Evolutionary conservation across 2,888 invertebrate genomes (phyloP).

Genomic region (Pyrocoelia pectoralis): DNA sequence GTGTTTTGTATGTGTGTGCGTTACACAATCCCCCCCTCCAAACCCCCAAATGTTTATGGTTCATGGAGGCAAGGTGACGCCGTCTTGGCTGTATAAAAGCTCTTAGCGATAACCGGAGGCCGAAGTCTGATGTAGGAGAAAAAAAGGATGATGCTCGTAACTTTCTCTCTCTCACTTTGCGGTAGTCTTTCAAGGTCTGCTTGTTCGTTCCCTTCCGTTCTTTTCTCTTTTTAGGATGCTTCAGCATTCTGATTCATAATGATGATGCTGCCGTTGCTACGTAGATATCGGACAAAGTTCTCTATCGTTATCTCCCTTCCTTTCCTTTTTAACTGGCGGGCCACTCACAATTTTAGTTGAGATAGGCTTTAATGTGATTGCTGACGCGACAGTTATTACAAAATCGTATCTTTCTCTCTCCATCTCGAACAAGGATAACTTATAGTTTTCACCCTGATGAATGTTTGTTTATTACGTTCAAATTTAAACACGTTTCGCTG

Average conservation of each 20-base stretch:
- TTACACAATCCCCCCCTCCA: not conserved
- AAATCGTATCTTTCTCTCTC: not conserved
- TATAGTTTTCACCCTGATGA: too few species aligned
- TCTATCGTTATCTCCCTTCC: not conserved
- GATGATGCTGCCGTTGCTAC: conserved; percentile 2
- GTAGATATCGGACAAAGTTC: conserved; percentile 7
- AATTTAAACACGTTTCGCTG: too few species aligned
- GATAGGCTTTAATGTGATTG: conserved; percentile 22
- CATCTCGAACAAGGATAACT: too few species aligned
- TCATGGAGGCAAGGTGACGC: conserved; percentile 52
- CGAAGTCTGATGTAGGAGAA: conserved; percentile 5
- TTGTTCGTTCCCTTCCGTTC: conserved; percentile 12
- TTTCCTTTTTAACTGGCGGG: not conserved
- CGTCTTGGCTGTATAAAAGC: conserved; percentile 39
- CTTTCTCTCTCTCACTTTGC: conserved; percentile 17
- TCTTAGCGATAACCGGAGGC: conserved; percentile 23
- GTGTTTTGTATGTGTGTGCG: not conserved
- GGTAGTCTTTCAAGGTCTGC: conserved; percentile 31
- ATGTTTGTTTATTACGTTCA: too few species aligned
- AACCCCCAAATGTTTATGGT: conserved; percentile 22
- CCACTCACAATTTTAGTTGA: conserved; percentile 17
- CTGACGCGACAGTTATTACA: conserved; percentile 9
- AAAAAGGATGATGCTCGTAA: conserved; percentile 1
- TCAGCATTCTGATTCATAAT: conserved; percentile 23
- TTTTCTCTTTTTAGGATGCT: conserved; percentile 8